A percentile compares a stretch with the other conserved stretches of the same genome.
These are phyloP conservation scores for Lepisosteus osseus DNA, from an alignment of 2,113 vertebrate species.

Conservation along the genomic window DNA sequence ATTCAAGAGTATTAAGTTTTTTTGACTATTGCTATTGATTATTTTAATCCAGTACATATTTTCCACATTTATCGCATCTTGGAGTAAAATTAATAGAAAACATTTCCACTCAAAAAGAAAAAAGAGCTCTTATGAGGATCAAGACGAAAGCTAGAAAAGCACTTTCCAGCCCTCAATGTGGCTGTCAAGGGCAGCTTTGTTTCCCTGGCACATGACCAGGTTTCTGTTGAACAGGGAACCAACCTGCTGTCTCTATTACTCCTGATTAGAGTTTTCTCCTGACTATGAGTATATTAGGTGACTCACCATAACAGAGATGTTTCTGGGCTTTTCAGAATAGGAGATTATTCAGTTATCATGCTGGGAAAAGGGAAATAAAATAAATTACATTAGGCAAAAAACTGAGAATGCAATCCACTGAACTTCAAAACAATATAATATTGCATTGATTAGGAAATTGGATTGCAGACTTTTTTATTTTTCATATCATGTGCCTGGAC, in stretches of 20 bases:
- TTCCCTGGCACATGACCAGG: conserved; percentile 11
- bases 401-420: background rate
- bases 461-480: background rate
- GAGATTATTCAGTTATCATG: conserved; percentile 52
- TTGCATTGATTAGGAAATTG: background rate
- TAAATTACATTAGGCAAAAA: conserved; percentile 22
- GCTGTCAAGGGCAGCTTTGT: conserved; percentile 18
- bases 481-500: background rate
- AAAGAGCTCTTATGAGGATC: no score
- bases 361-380: conserved; percentile 27
- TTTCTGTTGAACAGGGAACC: conserved; percentile 42
- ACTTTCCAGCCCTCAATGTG: background rate
- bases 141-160: background rate
- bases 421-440: background rate
- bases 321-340: conserved; percentile 40
- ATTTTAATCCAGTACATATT: no score
- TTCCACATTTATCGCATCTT: background rate
- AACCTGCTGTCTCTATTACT: conserved; percentile 47
- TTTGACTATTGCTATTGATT: no score
- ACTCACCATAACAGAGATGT: conserved; percentile 46
- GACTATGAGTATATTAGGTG: conserved; percentile 53
- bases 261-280: conserved; percentile 48
- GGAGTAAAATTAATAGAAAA: background rate
- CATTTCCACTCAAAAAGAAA: background rate
- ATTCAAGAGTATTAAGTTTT: no score